Evolutionary conservation across 1,140 invertebrate species (phyloP).

Genomic region (Lasaia peninsularis): DNA sequence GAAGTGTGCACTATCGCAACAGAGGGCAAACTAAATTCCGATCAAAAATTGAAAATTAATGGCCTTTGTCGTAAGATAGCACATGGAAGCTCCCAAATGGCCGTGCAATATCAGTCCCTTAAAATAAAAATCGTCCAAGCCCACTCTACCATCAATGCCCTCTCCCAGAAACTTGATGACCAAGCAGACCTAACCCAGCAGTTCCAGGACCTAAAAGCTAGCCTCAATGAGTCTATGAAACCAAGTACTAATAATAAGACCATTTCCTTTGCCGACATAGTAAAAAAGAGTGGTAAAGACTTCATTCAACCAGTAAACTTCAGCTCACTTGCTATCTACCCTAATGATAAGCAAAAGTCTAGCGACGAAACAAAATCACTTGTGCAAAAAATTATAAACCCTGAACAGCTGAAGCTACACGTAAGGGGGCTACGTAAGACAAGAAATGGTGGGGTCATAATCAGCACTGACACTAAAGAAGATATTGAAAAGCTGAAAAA

Average conservation of each 20-base stretch:
- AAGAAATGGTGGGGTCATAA: background rate
- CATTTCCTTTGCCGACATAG: background rate
- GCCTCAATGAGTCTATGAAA: background rate
- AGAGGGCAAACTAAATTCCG: conserved; percentile 5
- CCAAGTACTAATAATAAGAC: no score
- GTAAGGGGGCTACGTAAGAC: background rate
- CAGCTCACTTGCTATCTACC: background rate
- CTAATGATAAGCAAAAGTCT: background rate
- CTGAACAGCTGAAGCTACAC: background rate
- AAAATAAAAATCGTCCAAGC: background rate
- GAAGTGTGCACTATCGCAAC: conserved; percentile 11
- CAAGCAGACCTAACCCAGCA: background rate
- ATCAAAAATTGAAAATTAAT: conserved; percentile 7
- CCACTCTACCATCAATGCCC: background rate
- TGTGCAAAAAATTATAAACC: background rate
- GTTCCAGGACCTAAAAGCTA: background rate
- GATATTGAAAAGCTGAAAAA: background rate
- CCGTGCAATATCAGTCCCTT: background rate
- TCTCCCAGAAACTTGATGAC: background rate
- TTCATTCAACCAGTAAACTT: background rate
- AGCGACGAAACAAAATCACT: conserved; percentile 1
- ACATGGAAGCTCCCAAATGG: background rate
- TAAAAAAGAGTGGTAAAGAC: background rate
- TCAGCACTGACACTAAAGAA: no score
- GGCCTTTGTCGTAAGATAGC: background rate